Percentiles rank a stretch among this genome's conserved stretches.
Evolutionary conservation across 2,113 vertebrate species (phyloP).

Genomic region (Acinonyx jubatus): DNA sequence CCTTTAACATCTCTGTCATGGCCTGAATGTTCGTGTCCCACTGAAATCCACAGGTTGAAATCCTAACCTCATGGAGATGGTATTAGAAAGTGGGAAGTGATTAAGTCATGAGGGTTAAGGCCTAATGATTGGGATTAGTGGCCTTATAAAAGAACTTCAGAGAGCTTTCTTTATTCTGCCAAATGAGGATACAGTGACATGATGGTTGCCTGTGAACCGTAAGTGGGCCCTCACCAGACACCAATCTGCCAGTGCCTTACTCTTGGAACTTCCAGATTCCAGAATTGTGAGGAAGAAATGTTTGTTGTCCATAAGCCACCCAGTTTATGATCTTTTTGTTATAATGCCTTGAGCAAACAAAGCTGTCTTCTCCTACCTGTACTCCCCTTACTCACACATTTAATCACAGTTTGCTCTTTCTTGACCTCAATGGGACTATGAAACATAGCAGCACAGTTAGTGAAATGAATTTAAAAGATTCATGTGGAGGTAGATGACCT

Average conservation of each 20-base stretch:
- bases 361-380: neutral
- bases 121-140: neutral
- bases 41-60: neutral
- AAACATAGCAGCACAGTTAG: neutral
- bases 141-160: neutral
- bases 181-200: neutral
- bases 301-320: neutral
- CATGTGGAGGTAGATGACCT: fast-evolving
- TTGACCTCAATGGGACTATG: neutral
- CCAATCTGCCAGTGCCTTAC: neutral
- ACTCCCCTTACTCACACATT: neutral
- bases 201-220: neutral
- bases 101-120: neutral
- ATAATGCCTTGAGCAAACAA: too few species aligned
- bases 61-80: neutral
- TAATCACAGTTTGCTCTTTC: neutral
- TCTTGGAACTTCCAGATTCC: neutral
- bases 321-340: neutral
- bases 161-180: neutral
- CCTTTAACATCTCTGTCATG: neutral
- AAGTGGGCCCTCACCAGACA: neutral
- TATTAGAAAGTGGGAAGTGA: neutral
- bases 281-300: neutral
- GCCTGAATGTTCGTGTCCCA: neutral
- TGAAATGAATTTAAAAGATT: neutral